Evolutionary conservation across 2,797 vertebrate genomes (phyloP).

Genomic region (Phylloscopus collybita): DNA sequence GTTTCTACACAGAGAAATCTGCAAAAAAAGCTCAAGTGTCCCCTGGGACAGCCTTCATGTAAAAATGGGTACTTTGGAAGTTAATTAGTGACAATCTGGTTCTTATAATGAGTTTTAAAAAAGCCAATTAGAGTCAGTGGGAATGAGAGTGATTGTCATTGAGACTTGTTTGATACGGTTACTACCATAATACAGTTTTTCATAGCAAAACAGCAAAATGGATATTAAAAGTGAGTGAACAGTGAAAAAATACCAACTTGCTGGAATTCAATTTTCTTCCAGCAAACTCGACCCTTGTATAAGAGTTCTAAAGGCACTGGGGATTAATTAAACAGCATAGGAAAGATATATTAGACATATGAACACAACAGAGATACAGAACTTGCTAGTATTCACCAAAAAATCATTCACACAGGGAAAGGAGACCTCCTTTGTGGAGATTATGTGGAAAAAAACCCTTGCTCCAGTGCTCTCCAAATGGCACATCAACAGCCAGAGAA

Average conservation of each 20-base stretch:
- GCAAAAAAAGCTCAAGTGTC: neutral
- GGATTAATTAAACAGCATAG: neutral
- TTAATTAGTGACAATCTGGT: neutral
- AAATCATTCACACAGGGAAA: neutral
- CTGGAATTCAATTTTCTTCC: slow-evolving; percentile 11
- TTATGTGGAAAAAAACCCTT: neutral
- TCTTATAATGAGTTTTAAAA: neutral
- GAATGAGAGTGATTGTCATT: neutral
- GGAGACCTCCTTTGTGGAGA: neutral
- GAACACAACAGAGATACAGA: neutral
- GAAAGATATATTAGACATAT: neutral
- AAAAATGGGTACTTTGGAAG: neutral
- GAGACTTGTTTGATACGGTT: neutral
- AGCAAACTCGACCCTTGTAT: neutral
- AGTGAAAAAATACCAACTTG: neutral
- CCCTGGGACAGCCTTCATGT: neutral
- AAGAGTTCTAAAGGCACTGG: neutral
- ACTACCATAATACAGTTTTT: neutral
- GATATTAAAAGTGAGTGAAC: neutral
- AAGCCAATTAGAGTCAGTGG: neutral
- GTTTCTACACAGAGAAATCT: neutral
- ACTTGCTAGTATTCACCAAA: neutral
- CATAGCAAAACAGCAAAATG: neutral
- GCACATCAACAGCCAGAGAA: neutral
- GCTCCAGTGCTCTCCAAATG: neutral